Evolutionary conservation across 2,113 vertebrate species (phyloP).

Genomic region (Otis tarda): DNA sequence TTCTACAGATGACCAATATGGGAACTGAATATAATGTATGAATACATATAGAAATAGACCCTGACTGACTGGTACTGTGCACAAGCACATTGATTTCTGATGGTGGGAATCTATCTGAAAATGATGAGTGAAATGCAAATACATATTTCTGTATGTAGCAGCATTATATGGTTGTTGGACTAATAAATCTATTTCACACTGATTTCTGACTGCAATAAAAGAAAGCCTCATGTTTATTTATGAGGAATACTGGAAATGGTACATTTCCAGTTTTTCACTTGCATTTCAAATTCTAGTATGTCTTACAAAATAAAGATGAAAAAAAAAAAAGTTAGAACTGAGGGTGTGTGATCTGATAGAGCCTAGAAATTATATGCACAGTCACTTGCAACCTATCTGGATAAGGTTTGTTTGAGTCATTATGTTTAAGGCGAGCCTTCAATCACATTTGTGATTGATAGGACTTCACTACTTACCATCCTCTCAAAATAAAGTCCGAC

Average conservation of each 20-base stretch:
- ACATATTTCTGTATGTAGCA: fast-evolving
- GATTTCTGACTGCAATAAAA: neutral
- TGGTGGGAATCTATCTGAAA: neutral
- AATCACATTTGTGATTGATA: neutral
- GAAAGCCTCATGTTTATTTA: neutral
- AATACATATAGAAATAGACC: neutral
- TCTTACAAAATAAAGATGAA: neutral
- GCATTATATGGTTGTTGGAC: neutral
- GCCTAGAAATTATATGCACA: neutral
- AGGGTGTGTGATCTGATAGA: neutral
- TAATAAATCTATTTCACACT: neutral
- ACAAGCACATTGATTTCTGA: neutral
- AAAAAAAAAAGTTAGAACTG: neutral
- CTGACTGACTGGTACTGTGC: neutral
- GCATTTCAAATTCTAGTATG: neutral
- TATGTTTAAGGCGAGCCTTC: neutral
- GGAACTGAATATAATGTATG: neutral
- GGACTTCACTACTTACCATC: neutral
- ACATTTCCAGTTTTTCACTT: neutral
- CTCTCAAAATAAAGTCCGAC: neutral
- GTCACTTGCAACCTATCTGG: neutral
- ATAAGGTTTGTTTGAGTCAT: neutral
- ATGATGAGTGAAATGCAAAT: neutral
- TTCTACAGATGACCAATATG: neutral
- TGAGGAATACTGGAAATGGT: neutral